These are phyloP conservation scores for Euplexia lucipara DNA, from an alignment of 2,888 invertebrate genomes.

Conservation along the genomic window DNA sequence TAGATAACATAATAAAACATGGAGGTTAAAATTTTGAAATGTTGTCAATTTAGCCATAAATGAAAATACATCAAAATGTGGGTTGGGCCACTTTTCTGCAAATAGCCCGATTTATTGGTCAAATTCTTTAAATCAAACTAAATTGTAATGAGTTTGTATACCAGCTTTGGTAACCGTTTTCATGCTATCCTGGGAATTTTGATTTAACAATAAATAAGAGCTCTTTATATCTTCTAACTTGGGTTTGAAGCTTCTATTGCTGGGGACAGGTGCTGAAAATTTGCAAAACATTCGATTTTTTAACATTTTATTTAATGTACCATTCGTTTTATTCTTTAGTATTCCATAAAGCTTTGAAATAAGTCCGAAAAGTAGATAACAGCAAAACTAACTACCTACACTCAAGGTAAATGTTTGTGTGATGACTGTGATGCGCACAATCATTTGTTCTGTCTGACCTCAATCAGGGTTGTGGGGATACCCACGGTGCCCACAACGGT, in stretches of 20 bases:
- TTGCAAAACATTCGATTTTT: slow-evolving; percentile 34
- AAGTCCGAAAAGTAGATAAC: background rate
- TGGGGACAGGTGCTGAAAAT: slow-evolving; percentile 71
- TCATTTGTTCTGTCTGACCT: no score
- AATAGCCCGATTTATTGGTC: slow-evolving; percentile 44
- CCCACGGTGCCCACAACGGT: no score
- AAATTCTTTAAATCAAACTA: slow-evolving; percentile 24
- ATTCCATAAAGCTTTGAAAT: background rate
- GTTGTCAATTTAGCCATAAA: slow-evolving; percentile 35
- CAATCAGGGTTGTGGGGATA: no score
- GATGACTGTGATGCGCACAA: no score
- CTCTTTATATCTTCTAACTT: slow-evolving; percentile 85
- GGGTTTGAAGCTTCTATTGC: slow-evolving; percentile 77
- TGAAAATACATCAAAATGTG: slow-evolving; percentile 55
- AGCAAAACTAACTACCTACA: no score
- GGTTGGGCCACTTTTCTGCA: slow-evolving; percentile 51
- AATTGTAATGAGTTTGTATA: slow-evolving; percentile 48
- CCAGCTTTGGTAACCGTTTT: slow-evolving; percentile 59
- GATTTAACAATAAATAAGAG: slow-evolving; percentile 79
- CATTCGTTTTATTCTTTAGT: background rate
- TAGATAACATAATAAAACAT: no score
- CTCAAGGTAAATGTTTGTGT: no score
- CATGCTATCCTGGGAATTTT: slow-evolving; percentile 54
- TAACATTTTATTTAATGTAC: slow-evolving; percentile 12
- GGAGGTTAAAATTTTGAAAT: no score